Evolutionary conservation across 2,888 invertebrate species (phyloP).

Genomic region (Nysson spinosus): DNA sequence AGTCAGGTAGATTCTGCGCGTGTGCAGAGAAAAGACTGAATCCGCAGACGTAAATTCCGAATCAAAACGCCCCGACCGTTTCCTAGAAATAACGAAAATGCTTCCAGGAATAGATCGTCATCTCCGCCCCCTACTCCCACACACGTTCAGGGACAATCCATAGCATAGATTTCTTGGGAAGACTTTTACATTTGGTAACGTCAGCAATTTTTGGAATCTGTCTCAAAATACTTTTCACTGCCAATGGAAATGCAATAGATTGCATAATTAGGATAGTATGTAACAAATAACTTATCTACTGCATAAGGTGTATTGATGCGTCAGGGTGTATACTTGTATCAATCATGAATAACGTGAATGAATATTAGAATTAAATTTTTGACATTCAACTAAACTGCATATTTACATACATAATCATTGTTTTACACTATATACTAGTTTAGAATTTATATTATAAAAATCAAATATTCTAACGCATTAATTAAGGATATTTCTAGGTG

Average conservation of each 20-base stretch:
- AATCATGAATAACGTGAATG: no score
- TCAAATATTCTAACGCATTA: not conserved
- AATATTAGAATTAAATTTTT: no score
- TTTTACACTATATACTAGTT: not conserved
- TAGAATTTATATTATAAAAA: not conserved
- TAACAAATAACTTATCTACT: no score
- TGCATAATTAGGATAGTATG: no score
- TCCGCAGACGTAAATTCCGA: constrained; percentile 16
- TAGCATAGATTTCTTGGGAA: constrained; percentile 15
- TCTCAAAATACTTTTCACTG: no score
- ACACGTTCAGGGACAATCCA: constrained; percentile 10
- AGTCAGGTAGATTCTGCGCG: constrained; percentile 16
- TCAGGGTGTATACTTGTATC: no score
- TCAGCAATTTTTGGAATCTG: no score
- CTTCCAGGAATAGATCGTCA: constrained; percentile 37
- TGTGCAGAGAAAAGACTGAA: constrained; percentile 27
- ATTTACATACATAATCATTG: no score
- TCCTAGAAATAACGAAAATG: constrained; percentile 42
- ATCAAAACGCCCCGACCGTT: constrained; percentile 24
- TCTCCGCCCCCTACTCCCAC: constrained; percentile 7
- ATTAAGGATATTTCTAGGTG: constrained; percentile 18
- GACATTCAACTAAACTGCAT: no score
- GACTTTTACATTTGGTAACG: constrained; percentile 5
- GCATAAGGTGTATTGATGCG: no score
- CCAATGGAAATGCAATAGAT: no score